These are phyloP conservation scores for Hemibagrus wyckioides DNA, from an alignment of 2,113 vertebrate species.

Conservation along the genomic window DNA sequence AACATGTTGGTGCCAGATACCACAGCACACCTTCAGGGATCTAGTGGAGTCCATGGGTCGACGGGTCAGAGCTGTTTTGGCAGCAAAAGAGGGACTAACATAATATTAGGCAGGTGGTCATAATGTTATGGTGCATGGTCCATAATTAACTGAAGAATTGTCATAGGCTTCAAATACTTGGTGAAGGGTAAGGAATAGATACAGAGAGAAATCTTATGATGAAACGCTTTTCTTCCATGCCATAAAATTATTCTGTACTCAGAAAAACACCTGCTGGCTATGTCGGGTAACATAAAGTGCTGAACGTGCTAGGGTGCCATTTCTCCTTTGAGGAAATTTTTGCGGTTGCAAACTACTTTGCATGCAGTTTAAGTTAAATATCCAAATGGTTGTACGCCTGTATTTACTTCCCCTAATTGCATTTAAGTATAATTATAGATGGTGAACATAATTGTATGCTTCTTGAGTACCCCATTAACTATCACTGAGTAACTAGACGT, in stretches of 20 bases:
- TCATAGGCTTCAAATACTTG: not conserved
- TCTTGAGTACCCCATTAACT: conserved; percentile 20
- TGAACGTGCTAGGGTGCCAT: not conserved
- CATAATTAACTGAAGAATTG: not conserved
- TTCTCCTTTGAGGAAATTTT: not conserved
- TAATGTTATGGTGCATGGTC: no score
- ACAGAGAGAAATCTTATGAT: not conserved
- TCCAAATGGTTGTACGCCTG: conserved; percentile 9
- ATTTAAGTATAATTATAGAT: conserved; percentile 54
- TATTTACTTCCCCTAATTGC: conserved; percentile 42
- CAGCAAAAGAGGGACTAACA: no score
- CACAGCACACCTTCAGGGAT: no score
- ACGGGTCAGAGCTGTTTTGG: no score
- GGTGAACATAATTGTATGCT: conserved; percentile 51
- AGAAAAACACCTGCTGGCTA: conserved; percentile 13
- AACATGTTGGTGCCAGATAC: no score
- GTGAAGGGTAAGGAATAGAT: not conserved
- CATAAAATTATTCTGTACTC: not conserved
- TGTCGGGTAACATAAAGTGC: conserved; percentile 1
- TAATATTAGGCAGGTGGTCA: no score
- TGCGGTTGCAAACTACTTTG: conserved; percentile 16
- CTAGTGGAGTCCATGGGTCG: no score
- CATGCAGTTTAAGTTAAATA: conserved; percentile 37
- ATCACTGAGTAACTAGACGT: conserved; percentile 4
- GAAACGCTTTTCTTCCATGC: not conserved